phyloP scores from a whole-genome alignment of 2,888 invertebrate species.

The Pocota personata region DNA sequence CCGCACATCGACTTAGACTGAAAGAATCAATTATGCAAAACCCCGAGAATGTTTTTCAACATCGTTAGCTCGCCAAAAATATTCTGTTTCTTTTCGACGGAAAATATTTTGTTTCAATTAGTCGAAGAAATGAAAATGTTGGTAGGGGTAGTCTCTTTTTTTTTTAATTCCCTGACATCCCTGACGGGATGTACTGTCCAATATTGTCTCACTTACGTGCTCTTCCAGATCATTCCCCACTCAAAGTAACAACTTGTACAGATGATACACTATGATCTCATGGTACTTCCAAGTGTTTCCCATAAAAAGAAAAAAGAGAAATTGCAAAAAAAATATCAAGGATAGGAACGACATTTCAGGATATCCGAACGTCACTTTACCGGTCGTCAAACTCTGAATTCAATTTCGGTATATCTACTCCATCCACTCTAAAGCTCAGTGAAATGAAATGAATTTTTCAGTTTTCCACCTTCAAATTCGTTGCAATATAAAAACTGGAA shows the following conservation, averaged over 20 bases:
- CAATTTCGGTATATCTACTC: slow-evolving; percentile 31
- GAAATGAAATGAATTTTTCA: slow-evolving; percentile 55
- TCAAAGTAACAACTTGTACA: slow-evolving; percentile 26
- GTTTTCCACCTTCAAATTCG: slow-evolving; percentile 60
- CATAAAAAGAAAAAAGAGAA: slow-evolving; percentile 5
- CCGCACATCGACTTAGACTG: neutral
- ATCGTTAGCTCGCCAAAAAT: slow-evolving; percentile 2
- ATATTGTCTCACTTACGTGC: neutral
- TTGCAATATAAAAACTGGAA: neutral
- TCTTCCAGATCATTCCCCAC: neutral
- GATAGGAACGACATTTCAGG: slow-evolving; percentile 47
- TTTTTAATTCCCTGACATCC: neutral
- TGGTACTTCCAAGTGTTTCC: slow-evolving; percentile 14
- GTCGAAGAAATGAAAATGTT: neutral
- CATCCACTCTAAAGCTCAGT: neutral
- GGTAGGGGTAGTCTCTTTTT: neutral
- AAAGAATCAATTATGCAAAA: slow-evolving; percentile 18
- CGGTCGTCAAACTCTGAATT: slow-evolving; percentile 68
- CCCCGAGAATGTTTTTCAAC: neutral
- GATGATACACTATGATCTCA: slow-evolving; percentile 29
- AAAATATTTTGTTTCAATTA: slow-evolving; percentile 45
- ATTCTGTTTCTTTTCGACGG: neutral
- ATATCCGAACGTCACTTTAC: slow-evolving; percentile 66
- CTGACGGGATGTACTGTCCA: slow-evolving; percentile 13
- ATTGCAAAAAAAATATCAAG: slow-evolving; percentile 7